A percentile compares a stretch with the other conserved stretches of the same genome.
phyloP scores from a whole-genome alignment of 2,797 vertebrate genomes.

The Alfaro cultratus region DNA sequence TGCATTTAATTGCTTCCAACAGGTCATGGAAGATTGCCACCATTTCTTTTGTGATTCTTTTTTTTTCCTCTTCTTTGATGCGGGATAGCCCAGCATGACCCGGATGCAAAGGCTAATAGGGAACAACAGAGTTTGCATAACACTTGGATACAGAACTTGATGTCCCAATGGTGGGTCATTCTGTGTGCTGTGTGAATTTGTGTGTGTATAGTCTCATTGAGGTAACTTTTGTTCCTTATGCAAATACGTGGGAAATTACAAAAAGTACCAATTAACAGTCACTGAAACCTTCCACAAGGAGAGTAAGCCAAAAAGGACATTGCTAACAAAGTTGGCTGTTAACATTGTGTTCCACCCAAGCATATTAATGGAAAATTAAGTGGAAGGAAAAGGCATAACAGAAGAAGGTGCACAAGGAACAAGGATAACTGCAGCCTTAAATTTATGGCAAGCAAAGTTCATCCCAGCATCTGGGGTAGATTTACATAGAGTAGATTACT shows the following conservation, averaged over 20 bases:
- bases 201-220: neutral
- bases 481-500: neutral
- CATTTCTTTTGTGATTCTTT: conserved; percentile 55
- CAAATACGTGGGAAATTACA: conserved; percentile 11
- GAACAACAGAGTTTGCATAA: conserved; percentile 70
- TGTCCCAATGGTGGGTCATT: conserved; percentile 46
- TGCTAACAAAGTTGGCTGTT: neutral
- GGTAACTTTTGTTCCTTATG: conserved; percentile 48
- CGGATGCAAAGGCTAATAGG: conserved; percentile 60
- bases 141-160: conserved; percentile 53
- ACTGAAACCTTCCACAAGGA: neutral
- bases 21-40: conserved; percentile 71
- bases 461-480: neutral
- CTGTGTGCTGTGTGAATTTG: neutral
- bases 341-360: neutral
- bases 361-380: neutral
- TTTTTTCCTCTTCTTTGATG: conserved; percentile 65
- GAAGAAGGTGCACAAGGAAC: neutral
- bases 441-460: neutral
- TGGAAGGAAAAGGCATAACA: neutral
- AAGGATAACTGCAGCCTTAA: neutral
- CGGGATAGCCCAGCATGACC: conserved; percentile 61
- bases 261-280: neutral
- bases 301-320: neutral
- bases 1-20: conserved; percentile 65